Evolutionary conservation across 2,888 invertebrate species (phyloP), one percentile per base, ranked within the genome.

Genomic region (Phengaris arion): DNA sequence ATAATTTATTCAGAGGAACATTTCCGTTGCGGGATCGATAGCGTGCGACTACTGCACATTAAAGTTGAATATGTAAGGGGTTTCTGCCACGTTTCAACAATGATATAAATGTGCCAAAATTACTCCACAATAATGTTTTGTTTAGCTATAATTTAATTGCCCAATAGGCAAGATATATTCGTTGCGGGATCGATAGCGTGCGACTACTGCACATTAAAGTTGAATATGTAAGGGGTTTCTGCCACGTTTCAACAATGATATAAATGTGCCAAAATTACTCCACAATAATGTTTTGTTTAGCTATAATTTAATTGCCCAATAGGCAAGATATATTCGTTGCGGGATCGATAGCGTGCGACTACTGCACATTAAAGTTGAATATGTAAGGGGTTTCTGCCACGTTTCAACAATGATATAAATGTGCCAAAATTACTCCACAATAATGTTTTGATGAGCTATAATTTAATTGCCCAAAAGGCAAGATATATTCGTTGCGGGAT

Each of bases 1-100:
- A 64, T 64, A 64, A 64, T 64, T 64, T 45, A 45, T 64, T 64
- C 64, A 64, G 64, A 64, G 12, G 35, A 64, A 64, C 64, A 64
- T 64, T 64, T 64, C 64, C 64, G 64, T 64, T 10, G 2, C 12
- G 35, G 12, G 35, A 64, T 64, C 64, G 64, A 64, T 64, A 64
- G 6, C 35, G 64, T 64, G 45, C 64, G 64, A 64, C 64, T 64
- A 12, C 35, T 55, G 55, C 13, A 64, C 64, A 22, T 59, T 59
- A 59, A 8, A 59, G 59, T 59, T 12, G 64, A 64, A 64, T 64
- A 45, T 64, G 12, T 12, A 35, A 64, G 59, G 22, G 22, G 64
- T 64, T 35, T 10, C 10, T 1, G 9, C 52, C 52, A 35, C 10
- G 10, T 64, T 55, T 12, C 64, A 45, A 64, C 64, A 64, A 64